phyloP scores from a whole-genome alignment of 1,140 invertebrate species.

The Pseudoatta argentina region DNA sequence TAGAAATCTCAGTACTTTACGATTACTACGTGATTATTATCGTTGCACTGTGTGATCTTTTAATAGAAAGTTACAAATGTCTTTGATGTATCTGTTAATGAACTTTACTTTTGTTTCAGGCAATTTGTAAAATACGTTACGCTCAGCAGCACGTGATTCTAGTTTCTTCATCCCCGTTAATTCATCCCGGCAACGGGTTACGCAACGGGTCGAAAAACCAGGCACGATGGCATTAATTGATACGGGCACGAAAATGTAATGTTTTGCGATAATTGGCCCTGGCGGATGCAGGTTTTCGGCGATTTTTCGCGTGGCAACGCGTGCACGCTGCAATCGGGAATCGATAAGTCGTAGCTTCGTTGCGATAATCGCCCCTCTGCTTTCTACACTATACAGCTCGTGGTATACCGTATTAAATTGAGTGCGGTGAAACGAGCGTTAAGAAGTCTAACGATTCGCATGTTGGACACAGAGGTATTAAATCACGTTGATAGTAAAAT shows the following conservation, averaged over 20 bases:
- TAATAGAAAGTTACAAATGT: neutral
- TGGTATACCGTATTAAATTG: constrained; percentile 13
- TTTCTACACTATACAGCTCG: neutral
- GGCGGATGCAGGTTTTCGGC: constrained; percentile 29
- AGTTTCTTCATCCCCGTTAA: constrained; percentile 55
- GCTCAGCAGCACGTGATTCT: constrained; percentile 9
- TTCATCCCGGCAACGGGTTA: neutral
- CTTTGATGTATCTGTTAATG: constrained; percentile 11
- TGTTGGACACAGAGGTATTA: neutral
- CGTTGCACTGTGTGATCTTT: neutral
- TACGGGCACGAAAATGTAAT: constrained; percentile 52
- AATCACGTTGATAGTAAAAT: constrained; percentile 25
- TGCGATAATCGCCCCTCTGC: constrained; percentile 15
- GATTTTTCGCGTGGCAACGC: constrained; percentile 48
- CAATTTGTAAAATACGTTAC: constrained; percentile 41
- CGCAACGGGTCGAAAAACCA: constrained; percentile 44
- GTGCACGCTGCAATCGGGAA: constrained; percentile 33
- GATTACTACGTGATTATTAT: neutral
- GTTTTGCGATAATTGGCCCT: constrained; percentile 55
- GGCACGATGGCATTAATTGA: constrained; percentile 40
- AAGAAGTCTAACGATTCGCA: constrained; percentile 28
- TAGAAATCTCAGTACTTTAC: neutral
- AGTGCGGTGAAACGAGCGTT: constrained; percentile 2
- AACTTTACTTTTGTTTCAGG: constrained; percentile 13
- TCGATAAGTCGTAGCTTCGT: constrained; percentile 51